Percentiles rank a stretch among this genome's conserved stretches.
phyloP scores from a whole-genome alignment of 2,797 vertebrate genomes.

The Ambastaia sidthimunki region DNA sequence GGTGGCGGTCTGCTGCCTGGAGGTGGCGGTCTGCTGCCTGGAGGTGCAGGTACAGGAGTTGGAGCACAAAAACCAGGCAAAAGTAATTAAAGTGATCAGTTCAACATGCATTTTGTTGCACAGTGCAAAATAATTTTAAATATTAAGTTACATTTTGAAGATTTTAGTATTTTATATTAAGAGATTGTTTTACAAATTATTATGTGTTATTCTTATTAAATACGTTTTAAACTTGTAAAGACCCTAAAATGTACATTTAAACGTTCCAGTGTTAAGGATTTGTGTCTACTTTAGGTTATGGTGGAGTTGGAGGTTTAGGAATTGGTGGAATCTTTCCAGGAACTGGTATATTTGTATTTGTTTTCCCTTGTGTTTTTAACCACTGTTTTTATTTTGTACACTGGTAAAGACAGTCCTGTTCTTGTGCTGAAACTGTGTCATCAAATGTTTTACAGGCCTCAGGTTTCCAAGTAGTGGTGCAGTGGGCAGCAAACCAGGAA shows the following conservation, averaged over 20 bases:
- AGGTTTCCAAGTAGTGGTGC: slow-evolving; percentile 73
- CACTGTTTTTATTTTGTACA: neutral
- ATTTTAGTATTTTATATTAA: neutral
- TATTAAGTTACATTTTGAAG: too few species aligned
- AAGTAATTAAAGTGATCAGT: slow-evolving; percentile 24
- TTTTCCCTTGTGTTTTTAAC: neutral
- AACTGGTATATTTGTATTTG: slow-evolving; percentile 65
- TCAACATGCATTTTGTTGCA: neutral
- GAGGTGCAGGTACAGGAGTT: slow-evolving; percentile 42
- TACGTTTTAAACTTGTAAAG: neutral
- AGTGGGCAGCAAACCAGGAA: slow-evolving; percentile 71
- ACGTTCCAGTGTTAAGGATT: neutral
- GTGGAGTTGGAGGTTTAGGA: slow-evolving; percentile 63
- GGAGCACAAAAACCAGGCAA: slow-evolving; percentile 48
- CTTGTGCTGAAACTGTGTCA: neutral
- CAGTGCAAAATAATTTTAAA: neutral
- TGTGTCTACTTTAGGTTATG: slow-evolving; percentile 68
- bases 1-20: slow-evolving; percentile 52
- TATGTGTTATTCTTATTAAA: neutral
- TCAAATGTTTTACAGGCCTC: slow-evolving; percentile 61
- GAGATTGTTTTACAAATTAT: neutral
- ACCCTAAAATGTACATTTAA: neutral
- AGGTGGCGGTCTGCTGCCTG: slow-evolving; percentile 48
- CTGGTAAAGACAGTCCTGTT: neutral
- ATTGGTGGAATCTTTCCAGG: slow-evolving; percentile 68